Evolutionary conservation across 2,797 vertebrate species (phyloP).

Genomic region (Meda fulgida): DNA sequence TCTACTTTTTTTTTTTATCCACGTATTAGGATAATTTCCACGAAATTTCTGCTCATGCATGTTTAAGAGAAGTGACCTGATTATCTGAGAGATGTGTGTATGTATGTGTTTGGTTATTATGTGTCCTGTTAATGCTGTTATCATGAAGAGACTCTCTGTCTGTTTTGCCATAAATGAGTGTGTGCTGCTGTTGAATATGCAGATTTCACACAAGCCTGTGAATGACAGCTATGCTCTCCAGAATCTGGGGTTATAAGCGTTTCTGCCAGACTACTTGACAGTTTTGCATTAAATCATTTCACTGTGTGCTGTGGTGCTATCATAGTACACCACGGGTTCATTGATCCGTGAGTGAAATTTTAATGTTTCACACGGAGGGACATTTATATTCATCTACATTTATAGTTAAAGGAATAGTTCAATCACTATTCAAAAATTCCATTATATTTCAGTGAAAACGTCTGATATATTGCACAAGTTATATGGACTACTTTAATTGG

Average conservation of each 20-base stretch:
- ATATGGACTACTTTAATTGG: too few species aligned
- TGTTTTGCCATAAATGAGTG: background rate
- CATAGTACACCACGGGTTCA: background rate
- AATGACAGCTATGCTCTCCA: conserved; percentile 18
- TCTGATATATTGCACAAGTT: too few species aligned
- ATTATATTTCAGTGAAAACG: background rate
- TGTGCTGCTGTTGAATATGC: conserved; percentile 51
- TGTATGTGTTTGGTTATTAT: background rate
- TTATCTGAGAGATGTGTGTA: conserved; percentile 1
- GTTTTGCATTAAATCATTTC: background rate
- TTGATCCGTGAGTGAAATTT: background rate
- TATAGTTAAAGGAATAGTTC: background rate
- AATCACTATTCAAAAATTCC: background rate
- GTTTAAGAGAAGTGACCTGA: background rate
- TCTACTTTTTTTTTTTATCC: background rate
- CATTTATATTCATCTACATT: background rate
- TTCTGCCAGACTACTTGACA: background rate
- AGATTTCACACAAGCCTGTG: conserved; percentile 42
- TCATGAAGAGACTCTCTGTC: conserved; percentile 11
- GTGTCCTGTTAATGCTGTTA: conserved; percentile 12
- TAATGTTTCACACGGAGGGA: background rate
- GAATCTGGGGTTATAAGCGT: background rate
- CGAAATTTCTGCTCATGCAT: background rate
- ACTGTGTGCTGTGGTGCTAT: background rate
- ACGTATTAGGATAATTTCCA: background rate